Evolutionary conservation across 2,113 vertebrate genomes (phyloP), one percentile per base, ranked within the genome.

Genomic region (Delphinapterus leucas): DNA sequence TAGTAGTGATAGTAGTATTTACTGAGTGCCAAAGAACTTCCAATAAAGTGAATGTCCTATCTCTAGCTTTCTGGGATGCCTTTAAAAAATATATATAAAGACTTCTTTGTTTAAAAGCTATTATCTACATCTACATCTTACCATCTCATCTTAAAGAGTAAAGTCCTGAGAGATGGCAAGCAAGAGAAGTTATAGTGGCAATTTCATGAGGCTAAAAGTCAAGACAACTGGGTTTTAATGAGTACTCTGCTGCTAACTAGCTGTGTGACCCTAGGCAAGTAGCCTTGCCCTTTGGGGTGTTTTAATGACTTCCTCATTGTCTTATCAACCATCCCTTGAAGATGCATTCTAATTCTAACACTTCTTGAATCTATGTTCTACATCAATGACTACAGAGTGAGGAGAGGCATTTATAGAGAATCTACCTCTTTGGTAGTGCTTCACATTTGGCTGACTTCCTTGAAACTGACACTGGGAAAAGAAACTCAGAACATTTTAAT

Each of bases 401-500:
- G 53, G 3, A 18, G 65, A 90, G 63, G 58, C 23, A 10, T 73
- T 80, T 55, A 15, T 28, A 31, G 63, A 71, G 23, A 80, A 58
- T 61, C 83, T 58, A 10, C 26, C 10, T 67, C 44, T 93, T 84
- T 61, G 80, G 96, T 61, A 65, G 25, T 85, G 58, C 90, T 98
- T 97, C 36, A 92, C 86, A 49, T 95, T 96, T 98, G 97, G 96
- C 96, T 97, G 41, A 15, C 76, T 97, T 97, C 47, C 94, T 98
- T 60, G n/a, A 97, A 97, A n/a, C n/a, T 95, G 96, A 97, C 81
- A 96, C 92, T 21, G 25, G 33, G 81, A 94, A 95, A 97, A 95
- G 31, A 97, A 97, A 93, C 26, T 95, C 58, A 85, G 96, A 97
- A 97, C 80, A 95, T 97, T 98, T 98, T 96, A 98, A 98, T 98